A percentile compares a stretch with the other conserved stretches of the same genome.
Conservation (phyloP, 1,140 invertebrate genomes). For the Drosophila nebulosa region DNA sequence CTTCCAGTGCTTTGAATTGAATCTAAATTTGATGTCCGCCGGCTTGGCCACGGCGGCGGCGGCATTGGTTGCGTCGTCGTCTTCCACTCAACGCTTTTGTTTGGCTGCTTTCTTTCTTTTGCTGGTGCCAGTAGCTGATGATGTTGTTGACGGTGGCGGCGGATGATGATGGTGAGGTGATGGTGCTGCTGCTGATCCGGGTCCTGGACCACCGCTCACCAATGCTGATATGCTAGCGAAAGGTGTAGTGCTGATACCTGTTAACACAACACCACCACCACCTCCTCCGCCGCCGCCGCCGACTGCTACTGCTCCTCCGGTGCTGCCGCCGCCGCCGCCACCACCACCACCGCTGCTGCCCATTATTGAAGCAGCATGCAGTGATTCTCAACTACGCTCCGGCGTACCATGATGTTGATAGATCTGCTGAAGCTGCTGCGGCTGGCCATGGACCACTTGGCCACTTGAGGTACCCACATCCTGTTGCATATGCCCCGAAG, state of each 20-base stretch:
- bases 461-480: constrained; percentile 78
- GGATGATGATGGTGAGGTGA: constrained; percentile 25
- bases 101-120: constrained; percentile 71
- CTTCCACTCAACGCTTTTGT: constrained; percentile 70
- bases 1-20: constrained; percentile 68
- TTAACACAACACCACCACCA: constrained; percentile 8
- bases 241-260: constrained; percentile 35
- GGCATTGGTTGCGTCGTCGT: not conserved
- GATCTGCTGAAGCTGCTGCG: constrained; percentile 79
- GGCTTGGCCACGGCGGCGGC: constrained; percentile 22
- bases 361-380: constrained; percentile 69
- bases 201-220: constrained; percentile 23
- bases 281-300: constrained; percentile 23
- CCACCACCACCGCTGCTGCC: constrained; percentile 56
- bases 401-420: constrained; percentile 80
- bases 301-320: constrained; percentile 18
- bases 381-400: constrained; percentile 81
- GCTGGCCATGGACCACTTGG: constrained; percentile 62
- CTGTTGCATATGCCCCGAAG: constrained; percentile 75
- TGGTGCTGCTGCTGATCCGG: constrained; percentile 13
- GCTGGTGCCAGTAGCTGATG: constrained; percentile 56
- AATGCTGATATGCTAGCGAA: constrained; percentile 64
- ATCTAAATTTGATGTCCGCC: constrained; percentile 63
- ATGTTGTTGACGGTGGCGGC: constrained; percentile 26
- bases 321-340: constrained; percentile 67